Conservation (phyloP, 2,113 vertebrate genomes). For the Machaerirhynchus nigripectus region DNA sequence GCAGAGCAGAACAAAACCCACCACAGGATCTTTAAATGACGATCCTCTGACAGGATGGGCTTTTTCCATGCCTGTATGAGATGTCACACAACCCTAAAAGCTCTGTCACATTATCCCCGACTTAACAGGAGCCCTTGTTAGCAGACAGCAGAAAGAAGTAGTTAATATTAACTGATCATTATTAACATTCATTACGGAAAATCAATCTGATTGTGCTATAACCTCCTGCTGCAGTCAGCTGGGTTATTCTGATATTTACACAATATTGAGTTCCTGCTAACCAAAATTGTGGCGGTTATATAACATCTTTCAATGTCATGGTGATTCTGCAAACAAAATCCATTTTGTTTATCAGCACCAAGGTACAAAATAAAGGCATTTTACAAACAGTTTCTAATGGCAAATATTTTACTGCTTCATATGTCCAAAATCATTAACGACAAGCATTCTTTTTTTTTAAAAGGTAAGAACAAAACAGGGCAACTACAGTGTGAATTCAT, state of each 20-base stretch:
- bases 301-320: constrained; percentile 41
- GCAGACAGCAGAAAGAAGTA: constrained; percentile 19
- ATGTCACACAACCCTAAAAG: background rate
- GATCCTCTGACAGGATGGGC: background rate
- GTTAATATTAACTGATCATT: constrained; percentile 54
- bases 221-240: background rate
- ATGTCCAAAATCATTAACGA: background rate
- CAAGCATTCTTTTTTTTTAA: background rate
- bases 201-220: background rate
- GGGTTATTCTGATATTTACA: constrained; percentile 43
- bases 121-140: constrained; percentile 32
- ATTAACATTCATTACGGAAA: constrained; percentile 30
- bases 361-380: background rate
- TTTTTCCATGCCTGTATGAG: background rate
- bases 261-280: constrained; percentile 8
- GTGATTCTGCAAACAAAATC: constrained; percentile 30
- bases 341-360: background rate
- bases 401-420: background rate
- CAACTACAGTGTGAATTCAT: background rate
- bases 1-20: background rate
- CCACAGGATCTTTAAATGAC: background rate
- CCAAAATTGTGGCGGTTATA: background rate
- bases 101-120: background rate
- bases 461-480: background rate
- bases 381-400: background rate